A percentile compares a stretch with the other conserved stretches of the same genome.
Evolutionary conservation across 2,113 vertebrate species (phyloP).

Genomic region (Polyodon spathula): DNA sequence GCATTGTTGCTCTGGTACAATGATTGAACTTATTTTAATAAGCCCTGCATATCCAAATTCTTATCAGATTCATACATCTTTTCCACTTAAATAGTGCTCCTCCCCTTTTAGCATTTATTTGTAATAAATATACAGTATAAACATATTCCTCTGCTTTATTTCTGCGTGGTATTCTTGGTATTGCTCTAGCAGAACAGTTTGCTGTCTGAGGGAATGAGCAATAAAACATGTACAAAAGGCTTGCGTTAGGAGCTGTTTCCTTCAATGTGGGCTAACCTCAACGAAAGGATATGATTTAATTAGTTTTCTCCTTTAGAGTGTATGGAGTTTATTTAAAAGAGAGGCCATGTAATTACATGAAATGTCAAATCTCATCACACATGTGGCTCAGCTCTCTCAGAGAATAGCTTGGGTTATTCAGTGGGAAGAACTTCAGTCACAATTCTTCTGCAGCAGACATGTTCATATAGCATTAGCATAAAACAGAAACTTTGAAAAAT

Average conservation of each 20-base stretch:
- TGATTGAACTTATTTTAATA: too few relatives aligned
- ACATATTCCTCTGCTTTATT: conserved; percentile 20
- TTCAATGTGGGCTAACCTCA: conserved; percentile 59
- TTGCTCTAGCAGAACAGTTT: conserved; percentile 41
- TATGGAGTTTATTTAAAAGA: conserved; percentile 58
- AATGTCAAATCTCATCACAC: conserved; percentile 7
- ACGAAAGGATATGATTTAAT: conserved; percentile 66
- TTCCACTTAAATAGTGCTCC: too few relatives aligned
- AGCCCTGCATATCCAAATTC: background rate
- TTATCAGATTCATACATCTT: too few relatives aligned
- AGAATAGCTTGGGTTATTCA: too few relatives aligned
- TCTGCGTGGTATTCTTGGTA: conserved; percentile 33
- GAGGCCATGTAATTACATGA: conserved; percentile 47
- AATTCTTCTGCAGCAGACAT: too few relatives aligned
- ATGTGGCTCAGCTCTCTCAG: too few relatives aligned
- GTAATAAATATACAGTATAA: too few relatives aligned
- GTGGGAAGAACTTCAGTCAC: too few relatives aligned
- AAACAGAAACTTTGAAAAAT: too few relatives aligned
- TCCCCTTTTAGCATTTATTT: background rate
- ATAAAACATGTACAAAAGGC: conserved; percentile 62
- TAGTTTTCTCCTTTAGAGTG: conserved; percentile 57
- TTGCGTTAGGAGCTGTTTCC: conserved; percentile 50
- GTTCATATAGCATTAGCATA: too few relatives aligned
- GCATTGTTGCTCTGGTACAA: too few relatives aligned
- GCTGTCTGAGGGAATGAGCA: conserved; percentile 47